A percentile compares a stretch with the other conserved stretches of the same genome.
phyloP scores from a whole-genome alignment of 2,113 vertebrate genomes.

The Poecilia latipinna region DNA sequence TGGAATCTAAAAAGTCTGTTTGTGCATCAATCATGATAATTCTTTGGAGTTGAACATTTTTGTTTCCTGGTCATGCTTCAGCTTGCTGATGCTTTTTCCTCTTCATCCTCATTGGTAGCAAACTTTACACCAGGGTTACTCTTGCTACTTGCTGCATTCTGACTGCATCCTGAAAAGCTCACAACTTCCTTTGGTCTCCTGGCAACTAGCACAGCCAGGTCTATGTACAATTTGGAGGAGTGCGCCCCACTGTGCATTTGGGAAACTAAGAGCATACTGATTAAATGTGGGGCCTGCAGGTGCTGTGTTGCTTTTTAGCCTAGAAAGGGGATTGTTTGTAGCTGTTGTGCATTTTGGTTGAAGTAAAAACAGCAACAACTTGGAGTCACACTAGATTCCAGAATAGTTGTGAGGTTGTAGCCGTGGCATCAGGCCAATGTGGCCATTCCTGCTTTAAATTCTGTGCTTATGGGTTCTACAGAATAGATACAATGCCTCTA shows the following conservation, averaged over 20 bases:
- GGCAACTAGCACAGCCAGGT: neutral
- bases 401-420: neutral
- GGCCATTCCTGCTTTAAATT: neutral
- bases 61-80: neutral
- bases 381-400: neutral
- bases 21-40: neutral
- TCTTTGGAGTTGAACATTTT: neutral
- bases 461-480: neutral
- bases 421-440: too few species aligned
- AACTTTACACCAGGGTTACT: neutral
- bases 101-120: neutral
- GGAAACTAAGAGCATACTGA: neutral
- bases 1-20: neutral
- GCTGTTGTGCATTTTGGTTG: neutral
- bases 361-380: neutral
- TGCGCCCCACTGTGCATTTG: neutral
- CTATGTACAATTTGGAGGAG: neutral
- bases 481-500: neutral
- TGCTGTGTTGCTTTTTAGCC: neutral
- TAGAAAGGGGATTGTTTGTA: neutral
- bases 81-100: neutral
- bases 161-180: neutral
- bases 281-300: neutral
- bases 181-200: neutral
- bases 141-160: neutral